Evolutionary conservation across 1,140 invertebrate species (phyloP).

Genomic region (Neodiprion pinetum): DNA sequence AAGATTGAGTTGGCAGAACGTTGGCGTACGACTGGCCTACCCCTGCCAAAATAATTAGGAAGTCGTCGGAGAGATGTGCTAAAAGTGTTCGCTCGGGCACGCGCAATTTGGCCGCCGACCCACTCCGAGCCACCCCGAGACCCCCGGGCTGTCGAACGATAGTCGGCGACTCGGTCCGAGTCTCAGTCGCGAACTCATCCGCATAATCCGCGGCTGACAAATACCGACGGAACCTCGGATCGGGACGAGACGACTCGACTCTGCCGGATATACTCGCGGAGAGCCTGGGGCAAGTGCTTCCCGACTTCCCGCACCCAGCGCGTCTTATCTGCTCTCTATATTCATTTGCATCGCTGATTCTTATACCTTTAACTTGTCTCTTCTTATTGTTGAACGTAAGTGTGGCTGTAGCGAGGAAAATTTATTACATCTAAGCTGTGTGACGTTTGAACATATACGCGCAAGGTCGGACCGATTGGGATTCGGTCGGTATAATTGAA

Average conservation of each 20-base stretch:
- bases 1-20: constrained; percentile 18
- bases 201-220: constrained; percentile 34
- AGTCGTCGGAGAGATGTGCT: constrained; percentile 72
- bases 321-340: not conserved
- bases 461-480: too few species aligned
- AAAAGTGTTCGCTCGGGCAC: constrained; percentile 73
- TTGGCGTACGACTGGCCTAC: constrained; percentile 30
- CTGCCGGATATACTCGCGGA: constrained; percentile 40
- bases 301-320: not conserved
- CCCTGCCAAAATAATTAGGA: constrained; percentile 80
- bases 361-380: not conserved
- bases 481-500: too few species aligned
- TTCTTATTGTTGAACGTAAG: too few species aligned
- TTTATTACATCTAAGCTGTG: too few species aligned
- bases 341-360: not conserved
- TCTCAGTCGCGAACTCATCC: constrained; percentile 24
- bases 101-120: constrained; percentile 50
- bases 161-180: not conserved
- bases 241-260: constrained; percentile 63
- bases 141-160: constrained; percentile 6
- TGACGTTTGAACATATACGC: too few species aligned
- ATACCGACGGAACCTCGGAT: constrained; percentile 50
- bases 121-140: not conserved
- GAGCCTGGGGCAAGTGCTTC: not conserved
- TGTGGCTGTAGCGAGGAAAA: too few species aligned